phyloP scores from a whole-genome alignment of 2,113 vertebrate genomes.

The Passer domesticus region DNA sequence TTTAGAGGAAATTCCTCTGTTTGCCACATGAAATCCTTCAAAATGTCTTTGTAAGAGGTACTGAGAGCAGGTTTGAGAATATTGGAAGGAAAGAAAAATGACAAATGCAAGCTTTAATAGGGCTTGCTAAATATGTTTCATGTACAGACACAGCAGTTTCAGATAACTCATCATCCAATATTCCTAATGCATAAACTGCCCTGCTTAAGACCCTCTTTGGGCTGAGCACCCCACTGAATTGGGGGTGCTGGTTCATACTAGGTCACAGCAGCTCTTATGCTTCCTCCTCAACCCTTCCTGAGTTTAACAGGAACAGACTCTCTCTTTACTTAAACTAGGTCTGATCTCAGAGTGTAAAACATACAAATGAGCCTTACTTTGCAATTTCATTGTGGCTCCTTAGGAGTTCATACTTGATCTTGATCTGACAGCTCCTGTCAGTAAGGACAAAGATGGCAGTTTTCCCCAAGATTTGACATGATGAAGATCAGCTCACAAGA shows the following conservation, averaged over 20 bases:
- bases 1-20: neutral
- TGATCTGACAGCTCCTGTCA: neutral
- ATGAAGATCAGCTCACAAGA: neutral
- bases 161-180: neutral
- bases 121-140: neutral
- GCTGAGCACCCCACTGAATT: neutral
- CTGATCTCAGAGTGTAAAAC: neutral
- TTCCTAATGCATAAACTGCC: neutral
- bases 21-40: neutral
- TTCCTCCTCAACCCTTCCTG: neutral
- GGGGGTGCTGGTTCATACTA: neutral
- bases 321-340: neutral
- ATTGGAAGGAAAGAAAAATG: neutral
- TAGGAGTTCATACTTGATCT: neutral
- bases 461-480: neutral
- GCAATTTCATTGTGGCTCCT: neutral
- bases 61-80: neutral
- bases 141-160: neutral
- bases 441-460: neutral
- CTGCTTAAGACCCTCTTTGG: neutral
- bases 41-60: neutral
- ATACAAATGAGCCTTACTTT: neutral
- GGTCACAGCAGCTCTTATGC: neutral
- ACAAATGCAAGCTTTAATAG: neutral
- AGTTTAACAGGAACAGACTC: neutral